A percentile compares a stretch with the other conserved stretches of the same genome.
Evolutionary conservation across 2,113 vertebrate species (phyloP).

Genomic region (Pholis gunnellus): DNA sequence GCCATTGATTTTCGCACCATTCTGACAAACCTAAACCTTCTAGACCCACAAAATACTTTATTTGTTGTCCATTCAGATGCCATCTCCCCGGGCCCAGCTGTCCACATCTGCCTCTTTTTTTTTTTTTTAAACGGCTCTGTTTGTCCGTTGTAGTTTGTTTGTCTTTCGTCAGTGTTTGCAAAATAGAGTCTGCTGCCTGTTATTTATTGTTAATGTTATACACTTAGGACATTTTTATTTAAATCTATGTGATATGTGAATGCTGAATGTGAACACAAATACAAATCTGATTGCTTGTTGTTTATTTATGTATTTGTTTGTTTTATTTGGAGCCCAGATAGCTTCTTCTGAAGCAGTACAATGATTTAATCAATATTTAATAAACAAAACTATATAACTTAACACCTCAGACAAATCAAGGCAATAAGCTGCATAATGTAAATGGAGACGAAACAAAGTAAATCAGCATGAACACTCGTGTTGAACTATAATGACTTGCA

Average conservation of each 20-base stretch:
- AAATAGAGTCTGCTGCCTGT: slow-evolving; percentile 15
- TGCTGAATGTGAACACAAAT: background rate
- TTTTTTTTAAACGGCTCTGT: background rate
- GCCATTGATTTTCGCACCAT: slow-evolving; percentile 71
- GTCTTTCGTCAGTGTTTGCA: background rate
- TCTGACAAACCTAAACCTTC: slow-evolving; percentile 64
- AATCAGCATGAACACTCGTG: background rate
- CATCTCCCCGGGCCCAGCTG: slow-evolving; percentile 22
- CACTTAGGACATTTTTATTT: background rate
- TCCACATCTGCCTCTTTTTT: slow-evolving; percentile 27
- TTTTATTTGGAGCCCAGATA: background rate
- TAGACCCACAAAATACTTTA: slow-evolving; percentile 46
- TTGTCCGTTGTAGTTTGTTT: background rate
- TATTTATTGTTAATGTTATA: slow-evolving; percentile 1
- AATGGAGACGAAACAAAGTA: background rate
- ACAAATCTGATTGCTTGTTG: background rate
- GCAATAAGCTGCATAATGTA: background rate
- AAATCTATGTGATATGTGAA: slow-evolving; percentile 5
- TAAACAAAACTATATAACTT: slow-evolving; percentile 1
- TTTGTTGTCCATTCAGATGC: slow-evolving; percentile 56
- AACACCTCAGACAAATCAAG: background rate
- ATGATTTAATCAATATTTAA: slow-evolving; percentile 25
- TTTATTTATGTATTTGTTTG: slow-evolving; percentile 2
- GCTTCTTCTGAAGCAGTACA: background rate
- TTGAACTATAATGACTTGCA: background rate